Conservation (phyloP, 1,140 invertebrate species). For the Maniola jurtina region DNA sequence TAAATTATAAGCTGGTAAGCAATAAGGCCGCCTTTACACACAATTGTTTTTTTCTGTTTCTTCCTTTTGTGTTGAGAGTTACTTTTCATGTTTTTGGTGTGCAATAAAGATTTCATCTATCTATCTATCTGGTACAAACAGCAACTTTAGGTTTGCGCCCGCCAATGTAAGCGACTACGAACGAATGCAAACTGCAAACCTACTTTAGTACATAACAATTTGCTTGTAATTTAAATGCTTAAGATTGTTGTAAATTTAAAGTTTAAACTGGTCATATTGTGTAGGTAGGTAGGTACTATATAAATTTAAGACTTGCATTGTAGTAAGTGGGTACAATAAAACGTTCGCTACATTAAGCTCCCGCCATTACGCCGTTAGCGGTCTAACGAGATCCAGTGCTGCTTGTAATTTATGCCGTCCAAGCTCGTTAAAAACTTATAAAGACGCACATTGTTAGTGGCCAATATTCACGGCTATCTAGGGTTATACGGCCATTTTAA, state of each 20-base stretch:
- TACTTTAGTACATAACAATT: no score
- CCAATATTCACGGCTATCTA: slow-evolving; percentile 71
- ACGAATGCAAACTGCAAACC: no score
- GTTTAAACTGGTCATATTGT: slow-evolving; percentile 1
- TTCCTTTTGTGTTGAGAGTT: no score
- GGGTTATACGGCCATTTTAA: slow-evolving; percentile 64
- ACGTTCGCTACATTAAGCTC: slow-evolving; percentile 74
- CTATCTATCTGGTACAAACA: no score
- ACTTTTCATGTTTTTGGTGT: no score
- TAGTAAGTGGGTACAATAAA: slow-evolving; percentile 74
- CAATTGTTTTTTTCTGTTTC: no score
- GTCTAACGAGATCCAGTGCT: slow-evolving; percentile 73
- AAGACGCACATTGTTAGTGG: slow-evolving; percentile 75
- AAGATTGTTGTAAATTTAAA: neutral
- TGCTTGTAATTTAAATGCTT: neutral
- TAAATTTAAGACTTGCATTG: slow-evolving; percentile 35
- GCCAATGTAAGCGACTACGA: no score
- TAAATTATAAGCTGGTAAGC: no score
- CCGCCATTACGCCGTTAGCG: slow-evolving; percentile 69
- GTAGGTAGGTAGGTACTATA: neutral
- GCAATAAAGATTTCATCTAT: no score
- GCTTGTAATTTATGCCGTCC: slow-evolving; percentile 75
- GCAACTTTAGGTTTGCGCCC: no score
- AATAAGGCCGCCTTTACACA: no score
- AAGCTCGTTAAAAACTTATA: slow-evolving; percentile 79